Conservation (phyloP, 2,113 vertebrate genomes). For the Sinocyclocheilus maitianheensis region DNA sequence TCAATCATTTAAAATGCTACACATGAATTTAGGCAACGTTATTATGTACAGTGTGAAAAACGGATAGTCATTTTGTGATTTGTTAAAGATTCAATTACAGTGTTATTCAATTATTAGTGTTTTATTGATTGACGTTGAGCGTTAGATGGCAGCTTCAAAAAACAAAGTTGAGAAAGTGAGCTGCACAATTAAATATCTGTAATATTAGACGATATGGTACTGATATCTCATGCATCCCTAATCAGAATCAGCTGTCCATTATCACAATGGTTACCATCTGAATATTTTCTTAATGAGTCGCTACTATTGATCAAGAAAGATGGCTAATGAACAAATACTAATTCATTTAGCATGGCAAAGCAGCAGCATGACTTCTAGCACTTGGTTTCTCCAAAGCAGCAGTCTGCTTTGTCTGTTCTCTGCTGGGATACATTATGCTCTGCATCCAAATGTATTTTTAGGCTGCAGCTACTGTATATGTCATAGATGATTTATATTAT, state of each 20-base stretch:
- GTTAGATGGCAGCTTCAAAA: neutral
- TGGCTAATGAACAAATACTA: neutral
- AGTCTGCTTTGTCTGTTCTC: neutral
- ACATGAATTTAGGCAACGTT: neutral
- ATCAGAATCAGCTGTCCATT: neutral
- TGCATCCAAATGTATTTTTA: neutral
- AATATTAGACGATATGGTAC: neutral
- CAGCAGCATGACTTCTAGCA: conserved; percentile 2
- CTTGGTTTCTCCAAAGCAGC: neutral
- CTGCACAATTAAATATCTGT: neutral
- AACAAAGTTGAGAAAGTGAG: neutral
- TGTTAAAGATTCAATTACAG: neutral
- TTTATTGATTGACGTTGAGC: neutral
- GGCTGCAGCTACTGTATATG: neutral
- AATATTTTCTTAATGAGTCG: neutral
- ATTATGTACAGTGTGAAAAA: neutral
- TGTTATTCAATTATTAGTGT: neutral
- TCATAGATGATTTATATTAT: neutral
- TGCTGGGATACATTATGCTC: conserved; percentile 26
- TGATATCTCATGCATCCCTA: conserved; percentile 2
- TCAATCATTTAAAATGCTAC: neutral
- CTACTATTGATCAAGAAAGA: neutral
- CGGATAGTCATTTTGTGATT: neutral
- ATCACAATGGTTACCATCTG: neutral
- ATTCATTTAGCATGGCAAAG: conserved; percentile 30